phyloP scores from a whole-genome alignment of 2,797 vertebrate species.

The Enteromius treurensis region DNA sequence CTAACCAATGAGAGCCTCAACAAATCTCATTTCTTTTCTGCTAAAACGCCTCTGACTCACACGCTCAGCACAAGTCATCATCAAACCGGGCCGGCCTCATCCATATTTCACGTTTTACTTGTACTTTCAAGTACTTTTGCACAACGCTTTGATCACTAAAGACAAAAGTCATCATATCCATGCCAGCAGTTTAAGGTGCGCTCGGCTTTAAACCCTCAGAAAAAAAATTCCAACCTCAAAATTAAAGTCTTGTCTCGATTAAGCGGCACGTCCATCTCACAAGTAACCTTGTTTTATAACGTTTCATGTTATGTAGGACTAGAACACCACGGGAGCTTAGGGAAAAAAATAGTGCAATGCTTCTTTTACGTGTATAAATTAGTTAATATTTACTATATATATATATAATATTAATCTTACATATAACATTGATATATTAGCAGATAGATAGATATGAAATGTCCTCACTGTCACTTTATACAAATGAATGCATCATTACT shows the following conservation, averaged over 20 bases:
- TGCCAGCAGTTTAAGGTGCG: constrained; percentile 54
- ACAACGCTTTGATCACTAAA: constrained; percentile 62
- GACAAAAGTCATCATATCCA: constrained; percentile 61
- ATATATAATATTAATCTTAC: not conserved
- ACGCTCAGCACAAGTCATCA: constrained; percentile 58
- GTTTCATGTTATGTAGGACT: not conserved
- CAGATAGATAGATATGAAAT: too few species aligned
- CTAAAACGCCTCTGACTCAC: constrained; percentile 53
- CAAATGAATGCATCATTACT: not conserved
- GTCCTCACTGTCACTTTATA: too few species aligned
- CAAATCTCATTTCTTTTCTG: constrained; percentile 54
- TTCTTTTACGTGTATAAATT: not conserved
- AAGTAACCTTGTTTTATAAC: constrained; percentile 41
- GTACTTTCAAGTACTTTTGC: constrained; percentile 63
- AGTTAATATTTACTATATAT: not conserved
- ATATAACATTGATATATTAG: too few species aligned
- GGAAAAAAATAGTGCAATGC: too few species aligned
- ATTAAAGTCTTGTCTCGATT: constrained; percentile 57
- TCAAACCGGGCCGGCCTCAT: constrained; percentile 63
- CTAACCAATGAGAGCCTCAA: constrained; percentile 29
- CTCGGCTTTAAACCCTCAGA: constrained; percentile 51
- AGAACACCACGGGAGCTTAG: not conserved
- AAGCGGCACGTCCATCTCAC: constrained; percentile 52
- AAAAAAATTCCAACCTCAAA: constrained; percentile 53
- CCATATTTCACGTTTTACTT: constrained; percentile 67